Evolutionary conservation across 2,797 vertebrate species (phyloP).

Genomic region (Geotrypetes seraphini): DNA sequence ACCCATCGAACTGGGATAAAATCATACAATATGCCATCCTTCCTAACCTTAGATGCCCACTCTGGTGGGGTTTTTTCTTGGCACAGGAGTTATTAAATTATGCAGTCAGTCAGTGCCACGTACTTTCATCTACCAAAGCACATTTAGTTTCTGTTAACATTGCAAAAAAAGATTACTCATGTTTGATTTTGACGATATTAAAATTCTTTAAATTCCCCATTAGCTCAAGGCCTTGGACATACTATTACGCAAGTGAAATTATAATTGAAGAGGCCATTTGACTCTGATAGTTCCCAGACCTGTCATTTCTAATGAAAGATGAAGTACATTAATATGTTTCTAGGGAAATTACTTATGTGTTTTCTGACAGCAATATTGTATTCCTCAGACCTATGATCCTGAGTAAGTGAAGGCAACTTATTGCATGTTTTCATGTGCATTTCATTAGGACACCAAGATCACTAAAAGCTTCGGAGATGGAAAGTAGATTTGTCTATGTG

Average conservation of each 20-base stretch:
- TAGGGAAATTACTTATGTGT: too few species aligned
- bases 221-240: constrained; percentile 3
- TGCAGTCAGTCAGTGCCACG: too few species aligned
- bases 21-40: neutral
- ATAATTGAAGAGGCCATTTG: constrained; percentile 5
- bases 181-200: constrained; percentile 16
- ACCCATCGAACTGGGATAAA: neutral
- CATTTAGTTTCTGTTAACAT: constrained; percentile 3
- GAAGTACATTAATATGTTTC: neutral
- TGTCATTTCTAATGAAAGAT: constrained; percentile 5
- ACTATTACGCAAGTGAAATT: constrained; percentile 15
- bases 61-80: neutral
- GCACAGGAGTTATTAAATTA: constrained; percentile 4
- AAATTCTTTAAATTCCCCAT: constrained; percentile 10
- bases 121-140: neutral
- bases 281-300: too few species aligned
- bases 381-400: too few species aligned
- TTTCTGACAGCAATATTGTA: too few species aligned
- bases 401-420: too few species aligned
- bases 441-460: too few species aligned
- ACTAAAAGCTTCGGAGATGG: too few species aligned
- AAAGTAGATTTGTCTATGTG: too few species aligned
- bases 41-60: neutral
- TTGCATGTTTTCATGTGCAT: too few species aligned
- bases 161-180: constrained; percentile 15